Evolutionary conservation across 2,113 vertebrate genomes (phyloP).

Genomic region (Campylomormyrus numenius): DNA sequence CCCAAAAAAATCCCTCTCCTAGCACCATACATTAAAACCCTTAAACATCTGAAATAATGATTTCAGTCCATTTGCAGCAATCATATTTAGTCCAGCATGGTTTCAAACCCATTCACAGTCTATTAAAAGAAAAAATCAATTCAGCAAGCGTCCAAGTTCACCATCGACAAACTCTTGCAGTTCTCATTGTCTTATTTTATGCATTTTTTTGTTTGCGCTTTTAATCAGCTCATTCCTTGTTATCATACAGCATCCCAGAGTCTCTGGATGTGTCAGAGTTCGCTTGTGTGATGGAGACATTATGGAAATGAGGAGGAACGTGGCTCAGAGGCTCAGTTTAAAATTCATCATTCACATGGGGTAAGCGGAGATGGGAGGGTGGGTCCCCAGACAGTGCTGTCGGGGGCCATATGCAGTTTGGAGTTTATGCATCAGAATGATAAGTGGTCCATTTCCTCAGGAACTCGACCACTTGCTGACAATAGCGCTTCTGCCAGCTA

Average conservation of each 20-base stretch:
- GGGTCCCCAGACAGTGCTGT: background rate
- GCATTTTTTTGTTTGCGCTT: conserved; percentile 21
- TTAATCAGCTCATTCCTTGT: conserved; percentile 28
- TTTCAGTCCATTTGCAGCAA: conserved; percentile 44
- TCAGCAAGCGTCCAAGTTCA: conserved; percentile 35
- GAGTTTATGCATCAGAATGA: background rate
- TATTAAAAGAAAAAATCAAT: conserved; percentile 49
- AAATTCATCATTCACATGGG: conserved; percentile 29
- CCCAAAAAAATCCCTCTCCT: conserved; percentile 10
- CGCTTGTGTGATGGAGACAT: background rate
- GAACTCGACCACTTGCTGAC: conserved; percentile 32
- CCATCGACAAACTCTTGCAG: background rate
- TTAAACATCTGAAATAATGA: background rate
- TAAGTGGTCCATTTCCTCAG: conserved; percentile 26
- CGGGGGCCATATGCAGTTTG: background rate
- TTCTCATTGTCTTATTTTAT: conserved; percentile 14
- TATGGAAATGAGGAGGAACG: conserved; percentile 37
- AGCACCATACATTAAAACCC: conserved; percentile 17
- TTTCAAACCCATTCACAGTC: conserved; percentile 34
- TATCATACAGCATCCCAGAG: conserved; percentile 34
- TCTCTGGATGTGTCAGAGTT: conserved; percentile 12
- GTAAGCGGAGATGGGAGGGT: conserved; percentile 21
- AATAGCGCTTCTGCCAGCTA: conserved; percentile 65
- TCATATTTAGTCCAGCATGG: conserved; percentile 35
- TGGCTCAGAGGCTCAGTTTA: conserved; percentile 31